Evolutionary conservation across 2,888 invertebrate genomes (phyloP), one percentile per base, ranked within the genome.

Genomic region (Lycaena phlaeas): DNA sequence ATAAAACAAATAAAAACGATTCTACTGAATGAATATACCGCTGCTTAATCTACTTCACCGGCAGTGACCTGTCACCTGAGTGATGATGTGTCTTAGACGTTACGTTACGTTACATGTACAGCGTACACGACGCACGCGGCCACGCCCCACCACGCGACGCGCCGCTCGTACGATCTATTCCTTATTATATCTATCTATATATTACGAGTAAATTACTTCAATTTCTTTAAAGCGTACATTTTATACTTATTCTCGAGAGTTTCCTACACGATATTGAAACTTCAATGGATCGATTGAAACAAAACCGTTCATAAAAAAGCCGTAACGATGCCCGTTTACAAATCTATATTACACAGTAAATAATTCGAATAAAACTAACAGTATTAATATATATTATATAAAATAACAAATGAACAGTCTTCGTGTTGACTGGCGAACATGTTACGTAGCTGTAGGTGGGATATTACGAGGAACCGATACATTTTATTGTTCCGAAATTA

Each of bases 201-300:
- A 61, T 77, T 74, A 77, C 62, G 68, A 74, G 62, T 79, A 70
- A 70, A 65, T 78, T 79, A 74, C 71, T 66, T 53, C 69, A 75
- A 79, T 78, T 79, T 82, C 78, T 73, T 84, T 84, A 84, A 84
- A 82, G 84, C 84, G 84, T 84, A 84, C 78, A 81, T 78, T 82
- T 82, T 81, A 81, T 82, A 67, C 75, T 81, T 79, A 81, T 62
- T 59, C 68, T 76, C 77, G 69, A 39, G 69, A 79, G 72, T 71
- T 77, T 64, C 79, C 76, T 76, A 39, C n/a, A n/a, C 64, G 68
- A 71, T 69, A 71, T 70, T 54, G 54, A 63, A 67, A 64, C 68
- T 46, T 51, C 55, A 53, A 63, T 66, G 67, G 64, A 59, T 61
- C 54, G 57, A 56, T 30, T 39, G 31, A 41, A 42, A 43, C 29